Conservation (phyloP, 2,113 vertebrate species). For the Sitta europaea region DNA sequence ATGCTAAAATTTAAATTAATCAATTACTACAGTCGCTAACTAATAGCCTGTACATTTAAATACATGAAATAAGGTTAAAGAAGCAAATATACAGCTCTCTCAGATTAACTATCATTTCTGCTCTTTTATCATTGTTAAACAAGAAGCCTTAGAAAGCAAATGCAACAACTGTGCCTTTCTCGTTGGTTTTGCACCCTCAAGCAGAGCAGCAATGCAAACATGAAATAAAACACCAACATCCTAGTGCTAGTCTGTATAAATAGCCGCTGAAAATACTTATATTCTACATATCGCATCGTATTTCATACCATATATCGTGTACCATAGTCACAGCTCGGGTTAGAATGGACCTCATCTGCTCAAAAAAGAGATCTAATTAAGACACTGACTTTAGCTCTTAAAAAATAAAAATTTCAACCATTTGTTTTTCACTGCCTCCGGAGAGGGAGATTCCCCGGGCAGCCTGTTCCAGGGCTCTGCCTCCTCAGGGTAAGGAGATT, state of each 20-base stretch:
- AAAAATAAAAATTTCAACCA: accelerated
- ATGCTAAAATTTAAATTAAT: background rate
- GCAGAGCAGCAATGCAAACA: background rate
- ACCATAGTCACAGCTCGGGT: background rate
- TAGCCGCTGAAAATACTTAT: background rate
- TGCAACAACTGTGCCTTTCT: background rate
- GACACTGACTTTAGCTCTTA: background rate
- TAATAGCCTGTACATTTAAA: background rate
- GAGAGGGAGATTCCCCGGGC: background rate
- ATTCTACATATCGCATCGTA: background rate
- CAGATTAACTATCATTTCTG: background rate
- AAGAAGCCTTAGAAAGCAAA: background rate
- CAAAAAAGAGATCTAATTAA: background rate
- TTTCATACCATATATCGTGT: background rate
- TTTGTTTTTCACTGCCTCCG: background rate
- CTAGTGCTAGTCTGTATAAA: background rate
- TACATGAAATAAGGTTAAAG: background rate
- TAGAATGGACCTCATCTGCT: background rate
- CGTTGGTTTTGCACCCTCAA: background rate
- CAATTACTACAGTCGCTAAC: background rate
- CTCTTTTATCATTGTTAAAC: background rate
- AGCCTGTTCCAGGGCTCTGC: background rate
- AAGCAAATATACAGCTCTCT: background rate
- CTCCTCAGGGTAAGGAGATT: background rate
- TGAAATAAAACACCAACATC: background rate